Evolutionary conservation across 2,888 invertebrate genomes (phyloP).

Genomic region (Tanypteryx hageni): DNA sequence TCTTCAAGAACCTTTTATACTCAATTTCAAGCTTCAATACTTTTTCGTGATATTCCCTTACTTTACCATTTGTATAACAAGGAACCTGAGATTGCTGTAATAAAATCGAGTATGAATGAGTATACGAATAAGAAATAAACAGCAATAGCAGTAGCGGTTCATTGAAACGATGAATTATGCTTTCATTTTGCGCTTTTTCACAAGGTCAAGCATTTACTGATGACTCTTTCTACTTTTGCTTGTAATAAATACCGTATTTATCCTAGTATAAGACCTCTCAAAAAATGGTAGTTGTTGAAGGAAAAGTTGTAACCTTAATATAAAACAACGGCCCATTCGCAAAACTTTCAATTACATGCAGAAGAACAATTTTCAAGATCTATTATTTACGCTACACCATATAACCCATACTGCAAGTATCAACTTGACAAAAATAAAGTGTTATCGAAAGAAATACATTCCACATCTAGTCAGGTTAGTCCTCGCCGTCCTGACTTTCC

Average conservation of each 20-base stretch:
- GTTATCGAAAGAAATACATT: no score
- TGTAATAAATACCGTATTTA: not conserved
- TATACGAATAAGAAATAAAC: not conserved
- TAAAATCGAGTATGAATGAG: not conserved
- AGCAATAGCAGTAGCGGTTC: not conserved
- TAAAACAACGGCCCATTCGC: no score
- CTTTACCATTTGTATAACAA: conserved; percentile 43
- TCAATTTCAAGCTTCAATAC: conserved; percentile 20
- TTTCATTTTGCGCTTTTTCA: not conserved
- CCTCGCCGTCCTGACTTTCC: no score
- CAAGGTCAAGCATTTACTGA: not conserved
- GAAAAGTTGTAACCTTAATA: no score
- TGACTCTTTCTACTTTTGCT: not conserved
- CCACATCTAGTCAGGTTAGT: no score
- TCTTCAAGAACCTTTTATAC: conserved; percentile 31
- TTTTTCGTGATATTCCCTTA: conserved; percentile 29
- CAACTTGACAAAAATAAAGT: no score
- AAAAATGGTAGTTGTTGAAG: no score
- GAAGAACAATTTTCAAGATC: no score
- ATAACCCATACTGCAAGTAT: no score
- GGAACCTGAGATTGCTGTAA: conserved; percentile 55
- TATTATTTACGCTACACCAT: no score
- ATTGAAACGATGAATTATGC: not conserved
- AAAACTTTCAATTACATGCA: no score
- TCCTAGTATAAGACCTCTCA: no score